phyloP scores from a whole-genome alignment of 1,140 invertebrate species.

The Aricia agestis region DNA sequence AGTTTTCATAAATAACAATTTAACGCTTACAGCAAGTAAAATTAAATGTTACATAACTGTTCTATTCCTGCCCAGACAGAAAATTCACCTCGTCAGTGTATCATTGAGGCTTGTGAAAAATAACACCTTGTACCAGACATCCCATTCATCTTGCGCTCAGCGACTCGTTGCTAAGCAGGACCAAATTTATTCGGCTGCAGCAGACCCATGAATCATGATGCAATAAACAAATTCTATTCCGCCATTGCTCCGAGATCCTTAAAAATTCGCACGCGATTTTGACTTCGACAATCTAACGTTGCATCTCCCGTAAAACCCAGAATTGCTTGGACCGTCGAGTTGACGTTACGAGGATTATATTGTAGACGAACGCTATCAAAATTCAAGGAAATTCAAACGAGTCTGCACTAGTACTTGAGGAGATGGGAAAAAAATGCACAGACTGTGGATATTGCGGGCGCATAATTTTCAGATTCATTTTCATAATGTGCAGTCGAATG shows the following conservation, averaged over 20 bases:
- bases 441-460: slow-evolving; percentile 52
- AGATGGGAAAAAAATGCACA: slow-evolving; percentile 71
- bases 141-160: slow-evolving; percentile 5
- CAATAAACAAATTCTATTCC: slow-evolving; percentile 57
- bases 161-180: slow-evolving; percentile 34
- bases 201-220: slow-evolving; percentile 71
- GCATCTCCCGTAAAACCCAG: slow-evolving; percentile 19
- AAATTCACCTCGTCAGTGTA: not conserved
- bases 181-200: slow-evolving; percentile 65
- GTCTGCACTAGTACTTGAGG: slow-evolving; percentile 69
- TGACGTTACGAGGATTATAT: slow-evolving; percentile 31
- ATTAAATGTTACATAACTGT: not conserved
- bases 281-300: slow-evolving; percentile 23
- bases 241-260: slow-evolving; percentile 44
- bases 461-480: slow-evolving; percentile 74
- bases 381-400: slow-evolving; percentile 72
- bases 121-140: not conserved
- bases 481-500: slow-evolving; percentile 67
- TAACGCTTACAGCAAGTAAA: not conserved
- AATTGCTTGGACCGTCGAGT: slow-evolving; percentile 31
- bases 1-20: not conserved
- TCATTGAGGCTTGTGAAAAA: not conserved
- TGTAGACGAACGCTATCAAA: slow-evolving; percentile 62
- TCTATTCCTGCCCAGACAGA: not conserved
- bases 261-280: slow-evolving; percentile 35